These are phyloP conservation scores for Girardinichthys multiradiatus DNA, from an alignment of 2,113 vertebrate species.

Conservation along the genomic window DNA sequence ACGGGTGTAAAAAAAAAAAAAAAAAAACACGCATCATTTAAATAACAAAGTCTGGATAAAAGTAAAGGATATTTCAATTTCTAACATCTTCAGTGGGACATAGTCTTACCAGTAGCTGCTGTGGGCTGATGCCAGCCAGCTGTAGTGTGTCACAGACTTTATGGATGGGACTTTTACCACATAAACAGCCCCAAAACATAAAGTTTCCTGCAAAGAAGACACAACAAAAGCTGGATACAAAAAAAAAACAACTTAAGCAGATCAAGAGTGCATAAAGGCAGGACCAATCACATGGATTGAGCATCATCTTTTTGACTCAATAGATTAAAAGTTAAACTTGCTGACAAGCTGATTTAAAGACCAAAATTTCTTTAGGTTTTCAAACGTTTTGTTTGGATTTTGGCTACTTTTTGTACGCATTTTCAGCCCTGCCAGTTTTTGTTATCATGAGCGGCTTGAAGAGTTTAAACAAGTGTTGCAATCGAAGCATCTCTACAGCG, in stretches of 20 bases:
- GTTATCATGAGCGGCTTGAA: neutral
- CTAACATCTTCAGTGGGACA: neutral
- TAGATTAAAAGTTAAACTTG: neutral
- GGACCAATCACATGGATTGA: no score
- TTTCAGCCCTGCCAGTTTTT: neutral
- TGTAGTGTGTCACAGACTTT: slow-evolving; percentile 86
- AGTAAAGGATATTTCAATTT: neutral
- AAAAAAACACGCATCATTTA: neutral
- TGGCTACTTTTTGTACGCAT: no score
- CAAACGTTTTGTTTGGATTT: neutral
- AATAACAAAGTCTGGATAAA: neutral
- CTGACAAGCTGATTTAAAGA: neutral
- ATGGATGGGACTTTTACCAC: slow-evolving; percentile 85
- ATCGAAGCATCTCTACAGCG: neutral
- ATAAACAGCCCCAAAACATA: slow-evolving; percentile 94
- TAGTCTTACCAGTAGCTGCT: slow-evolving; percentile 89
- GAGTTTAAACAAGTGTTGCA: neutral
- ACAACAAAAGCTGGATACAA: slow-evolving; percentile 7
- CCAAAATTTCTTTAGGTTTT: neutral
- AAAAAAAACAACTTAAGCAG: neutral
- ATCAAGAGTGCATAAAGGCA: neutral
- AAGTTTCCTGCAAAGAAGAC: slow-evolving; percentile 85
- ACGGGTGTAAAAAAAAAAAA: slow-evolving; percentile 9
- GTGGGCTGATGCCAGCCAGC: slow-evolving; percentile 88
- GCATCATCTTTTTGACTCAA: no score